phyloP scores from a whole-genome alignment of 2,797 vertebrate species.

The Melanotaenia parkinsoni region DNA sequence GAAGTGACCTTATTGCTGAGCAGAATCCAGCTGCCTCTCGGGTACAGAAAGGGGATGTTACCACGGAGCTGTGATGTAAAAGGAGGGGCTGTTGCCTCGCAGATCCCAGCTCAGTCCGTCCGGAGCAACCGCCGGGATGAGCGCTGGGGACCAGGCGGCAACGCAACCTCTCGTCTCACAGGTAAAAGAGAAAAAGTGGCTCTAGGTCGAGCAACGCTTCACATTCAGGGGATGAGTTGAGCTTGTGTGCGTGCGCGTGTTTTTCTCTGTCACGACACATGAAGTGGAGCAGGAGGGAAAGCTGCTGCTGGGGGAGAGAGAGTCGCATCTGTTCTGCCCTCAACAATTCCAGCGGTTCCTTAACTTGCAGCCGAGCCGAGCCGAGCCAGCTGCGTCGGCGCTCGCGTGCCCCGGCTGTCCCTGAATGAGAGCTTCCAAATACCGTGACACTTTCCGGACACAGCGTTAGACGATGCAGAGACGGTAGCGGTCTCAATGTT shows the following conservation, averaged over 20 bases:
- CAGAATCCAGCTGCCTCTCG: slow-evolving; percentile 65
- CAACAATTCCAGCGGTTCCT: slow-evolving; percentile 46
- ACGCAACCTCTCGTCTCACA: slow-evolving; percentile 64
- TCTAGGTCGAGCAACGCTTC: slow-evolving; percentile 2
- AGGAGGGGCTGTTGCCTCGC: slow-evolving; percentile 70
- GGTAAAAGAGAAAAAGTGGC: slow-evolving; percentile 60
- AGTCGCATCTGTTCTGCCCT: slow-evolving; percentile 47
- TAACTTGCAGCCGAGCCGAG: slow-evolving; percentile 56
- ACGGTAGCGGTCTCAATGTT: slow-evolving; percentile 10
- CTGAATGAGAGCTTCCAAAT: not conserved
- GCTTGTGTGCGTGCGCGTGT: not conserved
- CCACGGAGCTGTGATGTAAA: slow-evolving; percentile 36
- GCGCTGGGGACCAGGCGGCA: slow-evolving; percentile 57
- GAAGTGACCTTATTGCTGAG: slow-evolving; percentile 53
- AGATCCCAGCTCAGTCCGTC: slow-evolving; percentile 67
- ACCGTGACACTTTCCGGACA: slow-evolving; percentile 35
- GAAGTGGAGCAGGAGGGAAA: slow-evolving; percentile 26
- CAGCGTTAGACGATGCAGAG: slow-evolving; percentile 1
- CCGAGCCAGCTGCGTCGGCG: slow-evolving; percentile 13
- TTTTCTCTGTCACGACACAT: slow-evolving; percentile 9
- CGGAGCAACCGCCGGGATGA: slow-evolving; percentile 69
- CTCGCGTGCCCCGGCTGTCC: not conserved
- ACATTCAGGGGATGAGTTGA: not conserved
- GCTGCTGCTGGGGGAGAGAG: slow-evolving; percentile 22
- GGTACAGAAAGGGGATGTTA: slow-evolving; percentile 58